Percentiles rank a stretch among this genome's conserved stretches.
phyloP scores from a whole-genome alignment of 2,888 invertebrate species.

The Cynaeus angustus region DNA sequence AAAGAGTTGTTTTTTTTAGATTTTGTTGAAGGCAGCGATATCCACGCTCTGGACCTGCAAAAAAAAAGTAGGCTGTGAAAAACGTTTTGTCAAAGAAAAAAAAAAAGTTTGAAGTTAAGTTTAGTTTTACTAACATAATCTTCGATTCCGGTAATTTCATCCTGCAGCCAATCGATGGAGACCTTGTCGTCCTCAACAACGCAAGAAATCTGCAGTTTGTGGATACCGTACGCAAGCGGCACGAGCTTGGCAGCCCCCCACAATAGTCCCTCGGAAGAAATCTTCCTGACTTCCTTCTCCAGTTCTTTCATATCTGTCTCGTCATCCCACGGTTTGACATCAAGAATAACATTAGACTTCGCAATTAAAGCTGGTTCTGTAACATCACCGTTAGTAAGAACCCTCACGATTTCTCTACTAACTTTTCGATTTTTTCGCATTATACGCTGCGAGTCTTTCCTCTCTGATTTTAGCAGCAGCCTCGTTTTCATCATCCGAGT shows the following conservation, averaged over 20 bases:
- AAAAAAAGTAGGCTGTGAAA: slow-evolving; percentile 44
- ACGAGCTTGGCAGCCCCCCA: slow-evolving; percentile 97
- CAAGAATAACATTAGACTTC: slow-evolving; percentile 94
- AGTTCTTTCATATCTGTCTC: slow-evolving; percentile 93
- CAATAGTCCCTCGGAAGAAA: slow-evolving; percentile 88
- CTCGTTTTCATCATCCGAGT: slow-evolving; percentile 84
- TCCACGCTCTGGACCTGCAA: slow-evolving; percentile 91
- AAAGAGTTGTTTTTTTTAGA: slow-evolving; percentile 71
- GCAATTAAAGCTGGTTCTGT: slow-evolving; percentile 90
- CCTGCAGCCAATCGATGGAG: slow-evolving; percentile 89
- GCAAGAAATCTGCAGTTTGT: slow-evolving; percentile 92
- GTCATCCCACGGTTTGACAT: slow-evolving; percentile 95
- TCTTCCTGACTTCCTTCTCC: slow-evolving; percentile 86
- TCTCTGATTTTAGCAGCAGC: slow-evolving; percentile 85
- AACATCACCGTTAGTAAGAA: slow-evolving; percentile 51
- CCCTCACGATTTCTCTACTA: slow-evolving; percentile 46
- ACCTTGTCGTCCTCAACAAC: slow-evolving; percentile 98
- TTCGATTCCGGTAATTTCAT: slow-evolving; percentile 88
- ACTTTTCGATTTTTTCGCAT: slow-evolving; percentile 94
- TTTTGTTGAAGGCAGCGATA: slow-evolving; percentile 96
- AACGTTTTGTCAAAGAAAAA: background rate
- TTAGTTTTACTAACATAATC: slow-evolving; percentile 87
- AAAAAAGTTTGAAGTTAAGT: no score
- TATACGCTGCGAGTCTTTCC: slow-evolving; percentile 90
- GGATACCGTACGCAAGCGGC: slow-evolving; percentile 93